Conservation (phyloP, 2,797 vertebrate species). For the Crenichthys baileyi region DNA sequence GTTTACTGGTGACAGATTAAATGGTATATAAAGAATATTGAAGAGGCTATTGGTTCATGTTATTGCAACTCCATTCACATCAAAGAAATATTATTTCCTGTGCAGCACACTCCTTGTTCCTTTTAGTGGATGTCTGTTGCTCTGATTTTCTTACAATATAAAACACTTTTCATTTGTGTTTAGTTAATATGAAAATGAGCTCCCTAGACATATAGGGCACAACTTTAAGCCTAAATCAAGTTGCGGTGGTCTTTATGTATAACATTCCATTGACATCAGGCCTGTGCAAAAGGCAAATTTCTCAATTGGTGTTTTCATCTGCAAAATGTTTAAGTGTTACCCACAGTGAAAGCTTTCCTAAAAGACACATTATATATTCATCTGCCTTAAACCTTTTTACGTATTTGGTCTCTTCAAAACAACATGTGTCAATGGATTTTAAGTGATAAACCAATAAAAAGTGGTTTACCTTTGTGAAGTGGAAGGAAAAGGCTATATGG, state of each 20-base stretch:
- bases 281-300: conserved; percentile 59
- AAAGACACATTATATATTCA: background rate
- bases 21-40: conserved; percentile 60
- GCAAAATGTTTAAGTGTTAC: conserved; percentile 61
- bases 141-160: conserved; percentile 71
- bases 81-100: conserved; percentile 66
- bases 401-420: background rate
- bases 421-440: too few species aligned
- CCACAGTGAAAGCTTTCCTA: background rate
- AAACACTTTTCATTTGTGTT: conserved; percentile 72
- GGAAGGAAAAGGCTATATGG: background rate
- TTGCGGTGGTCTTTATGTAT: conserved; percentile 70
- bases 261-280: conserved; percentile 78
- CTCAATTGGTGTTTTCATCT: conserved; percentile 72
- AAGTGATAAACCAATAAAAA: background rate
- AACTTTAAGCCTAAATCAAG: conserved; percentile 71
- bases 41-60: conserved; percentile 58
- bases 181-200: conserved; percentile 74
- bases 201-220: conserved; percentile 75
- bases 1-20: conserved; percentile 56
- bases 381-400: background rate
- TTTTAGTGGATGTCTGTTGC: conserved; percentile 61
- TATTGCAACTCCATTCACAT: conserved; percentile 57
- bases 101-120: conserved; percentile 60
- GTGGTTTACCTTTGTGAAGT: background rate